Percentiles rank a stretch among this genome's conserved stretches.
phyloP scores from a whole-genome alignment of 2,113 vertebrate species.

The Nerophis lumbriciformis region DNA sequence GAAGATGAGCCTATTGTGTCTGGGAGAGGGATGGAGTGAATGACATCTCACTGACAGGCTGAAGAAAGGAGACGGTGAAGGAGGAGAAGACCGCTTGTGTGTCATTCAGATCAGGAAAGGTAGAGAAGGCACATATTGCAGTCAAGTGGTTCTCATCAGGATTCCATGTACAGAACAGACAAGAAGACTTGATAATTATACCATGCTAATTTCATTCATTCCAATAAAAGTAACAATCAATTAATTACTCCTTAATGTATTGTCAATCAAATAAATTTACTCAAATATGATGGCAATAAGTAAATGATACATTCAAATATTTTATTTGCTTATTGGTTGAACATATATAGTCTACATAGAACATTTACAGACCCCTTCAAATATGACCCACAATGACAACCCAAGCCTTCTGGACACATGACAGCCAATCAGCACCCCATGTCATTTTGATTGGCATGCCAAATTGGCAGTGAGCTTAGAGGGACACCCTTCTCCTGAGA shows the following conservation, averaged over 20 bases:
- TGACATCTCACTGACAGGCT: constrained; percentile 38
- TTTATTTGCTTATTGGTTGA: constrained; percentile 4
- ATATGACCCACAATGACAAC: constrained; percentile 17
- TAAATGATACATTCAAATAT: background rate
- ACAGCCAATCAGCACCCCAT: constrained; percentile 28
- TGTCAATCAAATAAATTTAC: too few species aligned
- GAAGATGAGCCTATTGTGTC: constrained; percentile 60
- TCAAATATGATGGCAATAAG: too few species aligned
- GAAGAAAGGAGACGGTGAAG: constrained; percentile 27
- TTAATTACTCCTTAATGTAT: too few species aligned
- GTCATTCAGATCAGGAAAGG: constrained; percentile 15
- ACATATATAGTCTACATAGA: background rate
- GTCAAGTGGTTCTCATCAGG: constrained; percentile 4
- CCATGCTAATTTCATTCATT: background rate
- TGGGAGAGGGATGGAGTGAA: constrained; percentile 32
- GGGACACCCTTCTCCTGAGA: constrained; percentile 29
- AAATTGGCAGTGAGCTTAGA: constrained; percentile 42
- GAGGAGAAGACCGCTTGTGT: constrained; percentile 19
- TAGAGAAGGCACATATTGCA: constrained; percentile 2
- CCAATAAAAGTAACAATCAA: too few species aligned
- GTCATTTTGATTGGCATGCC: constrained; percentile 37
- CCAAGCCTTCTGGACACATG: constrained; percentile 34
- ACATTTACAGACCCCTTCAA: constrained; percentile 9
- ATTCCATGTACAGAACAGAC: background rate
- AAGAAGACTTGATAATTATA: background rate